Evolutionary conservation across 1,140 invertebrate genomes (phyloP), one percentile per base, ranked within the genome.

Genomic region (Drosophila insularis): DNA sequence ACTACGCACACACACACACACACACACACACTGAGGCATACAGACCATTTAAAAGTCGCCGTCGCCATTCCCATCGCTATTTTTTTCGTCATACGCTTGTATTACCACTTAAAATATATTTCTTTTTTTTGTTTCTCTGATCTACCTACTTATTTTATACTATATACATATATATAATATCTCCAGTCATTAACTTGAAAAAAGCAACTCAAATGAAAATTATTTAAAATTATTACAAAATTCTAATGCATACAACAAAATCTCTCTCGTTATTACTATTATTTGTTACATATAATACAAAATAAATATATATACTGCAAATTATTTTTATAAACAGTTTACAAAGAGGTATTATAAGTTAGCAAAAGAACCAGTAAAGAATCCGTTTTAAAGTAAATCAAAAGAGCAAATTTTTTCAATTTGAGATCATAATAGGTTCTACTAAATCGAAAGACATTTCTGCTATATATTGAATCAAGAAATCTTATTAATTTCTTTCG

Each of bases 161-260:
- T 50, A 50, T 50, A 50, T 50, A 21, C 23, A 27, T 27, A 27
- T 6, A 27, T 27, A 80, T 80, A 80, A 89, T 78, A 81, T 90
- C 89, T 90, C 89, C 89, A 90, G 89, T 90, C 89, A 90, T 90
- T 90, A 90, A 90, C 89, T 90, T 80, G n/a, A 82, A 67, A 68
- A 78, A 55, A 37, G 27, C 54, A 63, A 65, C 58, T 14, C n/a
- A 19, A 37, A 37, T 63, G 63, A 50, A 84, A 60, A 43, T 70
- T 75, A 58, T 64, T 73, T 65, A 80, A 84, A 87, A 80, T 89
- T 72, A 63, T 77, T 73, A 64, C 79, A 75, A 84, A 87, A 87
- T 80, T 81, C 8, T 54, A 72, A 80, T 74, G 84, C 82, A 89
- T 76, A 63, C 58, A 55, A 72, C 75, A 59, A 59, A 72, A 27